phyloP scores from a whole-genome alignment of 2,888 invertebrate species.

The Zeuzera pyrina region DNA sequence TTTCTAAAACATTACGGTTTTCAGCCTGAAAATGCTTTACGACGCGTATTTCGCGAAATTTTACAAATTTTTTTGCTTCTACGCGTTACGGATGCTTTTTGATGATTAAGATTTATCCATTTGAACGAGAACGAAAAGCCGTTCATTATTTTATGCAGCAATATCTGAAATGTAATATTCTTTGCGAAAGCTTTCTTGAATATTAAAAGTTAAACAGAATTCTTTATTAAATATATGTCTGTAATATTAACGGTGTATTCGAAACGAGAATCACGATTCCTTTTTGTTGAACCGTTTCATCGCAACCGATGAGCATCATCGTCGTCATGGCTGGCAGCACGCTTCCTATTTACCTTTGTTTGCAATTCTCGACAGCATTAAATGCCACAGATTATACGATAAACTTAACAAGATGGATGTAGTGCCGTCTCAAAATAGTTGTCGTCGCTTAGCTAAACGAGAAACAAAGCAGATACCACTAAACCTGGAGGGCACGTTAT shows the following conservation, averaged over 20 bases:
- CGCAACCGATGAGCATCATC: conserved; percentile 2
- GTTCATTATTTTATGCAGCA: too few species aligned
- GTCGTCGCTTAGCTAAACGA: conserved; percentile 32
- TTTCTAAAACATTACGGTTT: conserved; percentile 47
- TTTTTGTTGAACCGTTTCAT: conserved; percentile 7
- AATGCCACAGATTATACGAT: conserved; percentile 15
- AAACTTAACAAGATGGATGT: conserved; percentile 9
- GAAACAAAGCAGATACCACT: conserved; percentile 32
- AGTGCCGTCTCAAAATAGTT: conserved; percentile 30
- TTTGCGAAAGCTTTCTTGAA: not conserved
- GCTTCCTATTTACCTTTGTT: conserved; percentile 8
- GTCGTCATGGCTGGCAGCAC: conserved; percentile 3
- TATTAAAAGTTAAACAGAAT: not conserved
- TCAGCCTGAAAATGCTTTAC: conserved; percentile 43
- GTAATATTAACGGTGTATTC: not conserved
- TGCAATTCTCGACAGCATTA: conserved; percentile 7
- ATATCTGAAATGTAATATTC: too few species aligned
- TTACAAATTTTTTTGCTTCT: conserved; percentile 30
- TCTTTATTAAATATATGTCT: too few species aligned
- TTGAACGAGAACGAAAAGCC: too few species aligned
- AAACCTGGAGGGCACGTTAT: conserved; percentile 28
- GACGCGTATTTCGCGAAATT: conserved; percentile 24
- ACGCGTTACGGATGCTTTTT: conserved; percentile 24
- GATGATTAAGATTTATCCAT: conserved; percentile 26
- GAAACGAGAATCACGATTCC: conserved; percentile 9